A percentile compares a stretch with the other conserved stretches of the same genome.
These are phyloP conservation scores for Drosophila persimilis DNA, from an alignment of 1,140 invertebrate species.

Conservation along the genomic window DNA sequence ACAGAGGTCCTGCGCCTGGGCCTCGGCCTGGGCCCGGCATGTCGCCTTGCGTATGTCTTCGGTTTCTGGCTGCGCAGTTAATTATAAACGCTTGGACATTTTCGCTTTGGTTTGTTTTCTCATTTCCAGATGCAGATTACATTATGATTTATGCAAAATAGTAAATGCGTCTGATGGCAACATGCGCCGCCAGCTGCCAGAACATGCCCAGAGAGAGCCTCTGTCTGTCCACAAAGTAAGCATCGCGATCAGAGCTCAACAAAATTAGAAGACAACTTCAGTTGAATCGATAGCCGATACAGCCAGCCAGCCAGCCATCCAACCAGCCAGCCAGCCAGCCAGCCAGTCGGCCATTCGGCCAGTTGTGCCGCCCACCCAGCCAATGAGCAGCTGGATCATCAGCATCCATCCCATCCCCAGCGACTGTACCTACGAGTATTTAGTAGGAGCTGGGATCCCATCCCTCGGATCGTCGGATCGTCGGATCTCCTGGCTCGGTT, in stretches of 20 bases:
- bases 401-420: too few relatives aligned
- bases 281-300: too few relatives aligned
- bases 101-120: slow-evolving; percentile 77
- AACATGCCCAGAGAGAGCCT: slow-evolving; percentile 26
- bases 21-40: slow-evolving; percentile 64
- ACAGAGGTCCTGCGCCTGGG: slow-evolving; percentile 59
- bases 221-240: slow-evolving; percentile 18
- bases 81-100: slow-evolving; percentile 83
- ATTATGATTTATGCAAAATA: slow-evolving; percentile 83
- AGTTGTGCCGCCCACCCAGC: too few relatives aligned
- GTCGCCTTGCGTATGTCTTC: slow-evolving; percentile 75
- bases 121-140: slow-evolving; percentile 83
- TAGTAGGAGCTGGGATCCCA: too few relatives aligned
- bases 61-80: slow-evolving; percentile 76
- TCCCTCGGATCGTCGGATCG: too few relatives aligned
- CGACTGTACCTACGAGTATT: too few relatives aligned
- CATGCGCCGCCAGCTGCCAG: slow-evolving; percentile 69
- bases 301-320: too few relatives aligned
- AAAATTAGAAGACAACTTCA: too few relatives aligned
- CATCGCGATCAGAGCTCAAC: slow-evolving; percentile 25
- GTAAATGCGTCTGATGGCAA: slow-evolving; percentile 82
- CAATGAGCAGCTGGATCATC: too few relatives aligned
- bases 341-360: too few relatives aligned
- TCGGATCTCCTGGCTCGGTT: background rate
- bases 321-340: too few relatives aligned